Evolutionary conservation across 2,797 vertebrate genomes (phyloP).

Genomic region (Falco biarmicus): DNA sequence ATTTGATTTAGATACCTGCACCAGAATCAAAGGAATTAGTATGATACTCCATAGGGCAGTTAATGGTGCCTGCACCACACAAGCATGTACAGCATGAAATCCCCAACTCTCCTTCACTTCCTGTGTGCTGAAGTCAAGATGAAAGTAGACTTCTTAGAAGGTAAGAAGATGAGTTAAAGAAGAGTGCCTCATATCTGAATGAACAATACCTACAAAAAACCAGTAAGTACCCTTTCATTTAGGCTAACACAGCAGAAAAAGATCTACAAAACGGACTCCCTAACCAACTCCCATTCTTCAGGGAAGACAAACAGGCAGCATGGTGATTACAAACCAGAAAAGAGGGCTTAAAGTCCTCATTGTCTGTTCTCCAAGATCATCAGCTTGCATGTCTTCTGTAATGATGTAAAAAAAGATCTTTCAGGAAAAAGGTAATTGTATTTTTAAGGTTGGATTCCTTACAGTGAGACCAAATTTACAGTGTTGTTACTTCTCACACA

Average conservation of each 20-base stretch:
- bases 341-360: neutral
- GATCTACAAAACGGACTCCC: neutral
- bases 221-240: neutral
- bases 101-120: neutral
- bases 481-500: neutral
- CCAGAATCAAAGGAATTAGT: neutral
- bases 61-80: neutral
- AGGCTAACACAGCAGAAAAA: neutral
- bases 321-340: neutral
- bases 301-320: neutral
- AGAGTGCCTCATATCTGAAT: neutral
- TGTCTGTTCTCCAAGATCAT: neutral
- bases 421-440: neutral
- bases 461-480: neutral
- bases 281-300: neutral
- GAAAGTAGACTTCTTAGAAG: neutral
- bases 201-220: neutral
- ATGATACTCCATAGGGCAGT: neutral
- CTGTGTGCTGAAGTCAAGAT: neutral
- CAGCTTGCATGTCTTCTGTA: neutral
- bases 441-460: neutral
- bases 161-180: neutral
- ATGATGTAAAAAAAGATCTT: neutral
- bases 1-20: neutral
- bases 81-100: neutral